Percentiles rank a stretch among this genome's conserved stretches.
These are phyloP conservation scores for Proctacanthus coquilletti DNA, from an alignment of 1,140 invertebrate species.

Conservation along the genomic window DNA sequence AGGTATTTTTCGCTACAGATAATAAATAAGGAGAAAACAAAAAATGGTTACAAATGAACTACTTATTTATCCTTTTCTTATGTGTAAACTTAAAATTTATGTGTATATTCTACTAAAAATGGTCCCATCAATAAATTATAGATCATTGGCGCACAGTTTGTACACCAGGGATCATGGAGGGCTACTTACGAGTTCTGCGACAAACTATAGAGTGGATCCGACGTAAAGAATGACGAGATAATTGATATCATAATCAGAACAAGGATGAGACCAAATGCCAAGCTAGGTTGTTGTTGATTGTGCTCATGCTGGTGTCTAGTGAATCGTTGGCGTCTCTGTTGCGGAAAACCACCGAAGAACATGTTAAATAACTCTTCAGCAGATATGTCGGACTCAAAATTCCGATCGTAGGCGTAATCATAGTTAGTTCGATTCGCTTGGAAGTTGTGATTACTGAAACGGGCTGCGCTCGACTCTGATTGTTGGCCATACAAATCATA, in stretches of 20 bases:
- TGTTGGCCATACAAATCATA: slow-evolving; percentile 70
- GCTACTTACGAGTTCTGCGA: slow-evolving; percentile 57
- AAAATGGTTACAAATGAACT: too few species aligned
- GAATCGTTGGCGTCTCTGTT: slow-evolving; percentile 5
- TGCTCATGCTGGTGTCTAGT: slow-evolving; percentile 17
- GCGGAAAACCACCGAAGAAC: slow-evolving; percentile 69
- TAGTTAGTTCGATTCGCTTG: not conserved
- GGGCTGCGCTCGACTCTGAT: too few species aligned
- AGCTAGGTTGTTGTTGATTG: slow-evolving; percentile 15
- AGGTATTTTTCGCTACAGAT: too few species aligned
- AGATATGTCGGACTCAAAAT: slow-evolving; percentile 51
- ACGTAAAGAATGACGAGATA: slow-evolving; percentile 82
- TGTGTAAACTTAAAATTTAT: too few species aligned
- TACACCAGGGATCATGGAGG: too few species aligned
- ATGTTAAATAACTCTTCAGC: slow-evolving; percentile 96
- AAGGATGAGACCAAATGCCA: slow-evolving; percentile 43
- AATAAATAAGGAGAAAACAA: too few species aligned
- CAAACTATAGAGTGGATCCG: slow-evolving; percentile 82
- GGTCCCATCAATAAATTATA: too few species aligned
- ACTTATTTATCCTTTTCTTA: too few species aligned
- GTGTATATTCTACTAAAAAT: too few species aligned
- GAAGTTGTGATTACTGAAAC: too few species aligned
- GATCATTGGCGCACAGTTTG: too few species aligned
- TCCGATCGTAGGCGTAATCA: slow-evolving; percentile 3
- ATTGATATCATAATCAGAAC: slow-evolving; percentile 81